Evolutionary conservation across 2,113 vertebrate species (phyloP).

Genomic region (Rhabdomys dilectus): DNA sequence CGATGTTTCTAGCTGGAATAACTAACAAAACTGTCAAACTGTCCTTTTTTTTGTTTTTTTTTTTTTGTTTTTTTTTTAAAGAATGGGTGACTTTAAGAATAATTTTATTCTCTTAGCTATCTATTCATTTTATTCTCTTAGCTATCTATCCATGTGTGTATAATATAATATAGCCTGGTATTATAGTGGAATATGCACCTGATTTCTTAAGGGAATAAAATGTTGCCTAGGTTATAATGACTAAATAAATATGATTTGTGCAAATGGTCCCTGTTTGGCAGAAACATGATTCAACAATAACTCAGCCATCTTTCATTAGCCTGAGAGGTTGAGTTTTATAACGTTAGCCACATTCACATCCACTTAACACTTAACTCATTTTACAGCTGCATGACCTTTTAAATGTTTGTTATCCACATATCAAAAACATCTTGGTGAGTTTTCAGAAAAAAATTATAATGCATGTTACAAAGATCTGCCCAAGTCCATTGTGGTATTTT

Average conservation of each 20-base stretch:
- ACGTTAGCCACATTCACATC: not conserved
- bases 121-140: not conserved
- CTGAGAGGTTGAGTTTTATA: conserved; percentile 33
- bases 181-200: not conserved
- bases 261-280: conserved; percentile 31
- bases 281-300: conserved; percentile 1
- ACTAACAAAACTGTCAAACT: not conserved
- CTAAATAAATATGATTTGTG: not conserved
- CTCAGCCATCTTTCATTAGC: not conserved
- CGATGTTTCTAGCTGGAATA: not conserved
- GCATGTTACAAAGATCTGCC: not conserved
- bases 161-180: not conserved
- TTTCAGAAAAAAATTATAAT: not conserved
- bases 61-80: not conserved
- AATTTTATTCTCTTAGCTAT: conserved; percentile 6
- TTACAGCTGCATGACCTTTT: conserved; percentile 10
- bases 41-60: no score
- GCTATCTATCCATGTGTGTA: not conserved
- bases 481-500: conserved; percentile 7
- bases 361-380: conserved; percentile 25
- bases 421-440: not conserved
- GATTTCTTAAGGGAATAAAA: conserved; percentile 55
- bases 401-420: conserved; percentile 3
- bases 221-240: not conserved
- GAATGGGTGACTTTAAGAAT: not conserved